Conservation (phyloP, 2,888 invertebrate species). For the Lypha dubia region DNA sequence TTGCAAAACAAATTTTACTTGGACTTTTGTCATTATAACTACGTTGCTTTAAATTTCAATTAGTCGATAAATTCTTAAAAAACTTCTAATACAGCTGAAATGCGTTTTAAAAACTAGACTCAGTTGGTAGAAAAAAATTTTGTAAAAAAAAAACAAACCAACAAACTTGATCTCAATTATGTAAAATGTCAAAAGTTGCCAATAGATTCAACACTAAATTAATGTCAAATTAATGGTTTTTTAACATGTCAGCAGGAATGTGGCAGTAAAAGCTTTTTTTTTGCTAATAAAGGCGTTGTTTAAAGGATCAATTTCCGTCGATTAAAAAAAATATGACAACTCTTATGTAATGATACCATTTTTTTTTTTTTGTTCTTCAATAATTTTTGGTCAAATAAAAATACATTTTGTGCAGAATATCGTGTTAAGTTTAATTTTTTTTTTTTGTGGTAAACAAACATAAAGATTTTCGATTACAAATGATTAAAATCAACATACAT, state of each 20-base stretch:
- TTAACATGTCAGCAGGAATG: conserved; percentile 76
- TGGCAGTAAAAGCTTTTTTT: conserved; percentile 74
- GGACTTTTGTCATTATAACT: neutral
- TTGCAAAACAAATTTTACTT: neutral
- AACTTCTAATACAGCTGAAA: neutral
- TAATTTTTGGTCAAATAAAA: conserved; percentile 1
- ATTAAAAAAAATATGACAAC: conserved; percentile 37
- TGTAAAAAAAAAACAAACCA: neutral
- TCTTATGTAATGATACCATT: conserved; percentile 57
- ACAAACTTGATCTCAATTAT: conserved; percentile 72
- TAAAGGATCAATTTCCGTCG: conserved; percentile 56
- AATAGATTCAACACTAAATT: conserved; percentile 75
- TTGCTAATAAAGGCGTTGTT: conserved; percentile 13
- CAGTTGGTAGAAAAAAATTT: neutral
- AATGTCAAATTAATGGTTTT: conserved; percentile 76
- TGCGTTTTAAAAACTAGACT: conserved; percentile 17
- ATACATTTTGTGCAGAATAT: conserved; percentile 32
- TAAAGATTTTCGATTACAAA: conserved; percentile 70
- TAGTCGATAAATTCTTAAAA: conserved; percentile 5
- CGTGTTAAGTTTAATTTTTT: no score
- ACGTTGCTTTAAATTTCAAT: neutral
- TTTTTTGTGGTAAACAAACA: conserved; percentile 30
- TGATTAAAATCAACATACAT: conserved; percentile 71
- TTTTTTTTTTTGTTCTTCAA: conserved; percentile 30
- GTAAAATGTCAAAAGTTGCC: conserved; percentile 73